These are phyloP conservation scores for western clawed frog (Xenopus tropicalis) DNA, from an alignment of 2,113 vertebrate genomes.

Conservation along the genomic window DNA sequence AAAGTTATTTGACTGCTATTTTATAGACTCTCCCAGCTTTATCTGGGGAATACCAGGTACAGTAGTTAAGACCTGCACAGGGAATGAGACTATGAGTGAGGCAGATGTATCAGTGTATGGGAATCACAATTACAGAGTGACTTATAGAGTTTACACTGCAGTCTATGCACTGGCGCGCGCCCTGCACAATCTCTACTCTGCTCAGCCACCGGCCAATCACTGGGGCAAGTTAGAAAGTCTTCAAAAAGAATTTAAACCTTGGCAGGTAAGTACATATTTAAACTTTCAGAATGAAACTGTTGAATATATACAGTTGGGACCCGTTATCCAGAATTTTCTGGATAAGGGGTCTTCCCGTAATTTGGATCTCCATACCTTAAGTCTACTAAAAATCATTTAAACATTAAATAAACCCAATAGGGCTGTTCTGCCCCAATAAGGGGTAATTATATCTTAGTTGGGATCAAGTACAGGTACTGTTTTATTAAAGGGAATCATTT, in stretches of 20 bases:
- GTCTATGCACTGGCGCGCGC: conserved; percentile 1
- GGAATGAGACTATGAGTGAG: background rate
- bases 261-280: background rate
- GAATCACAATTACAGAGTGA: background rate
- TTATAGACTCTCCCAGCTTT: background rate
- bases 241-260: background rate
- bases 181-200: background rate
- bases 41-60: background rate
- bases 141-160: conserved; percentile 8
- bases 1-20: background rate
- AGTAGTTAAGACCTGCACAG: background rate
- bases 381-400: no score
- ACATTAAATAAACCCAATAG: no score
- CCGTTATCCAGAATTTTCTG: no score
- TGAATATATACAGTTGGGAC: no score
- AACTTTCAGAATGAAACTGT: no score
- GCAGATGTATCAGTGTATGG: background rate
- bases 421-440: no score
- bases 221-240: background rate
- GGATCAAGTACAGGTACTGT: no score
- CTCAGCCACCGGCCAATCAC: background rate
- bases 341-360: no score
- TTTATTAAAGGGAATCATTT: no score
- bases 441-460: no score
- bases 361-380: no score